Evolutionary conservation across 2,888 invertebrate species (phyloP).

Genomic region (Andricus quercusramuli): DNA sequence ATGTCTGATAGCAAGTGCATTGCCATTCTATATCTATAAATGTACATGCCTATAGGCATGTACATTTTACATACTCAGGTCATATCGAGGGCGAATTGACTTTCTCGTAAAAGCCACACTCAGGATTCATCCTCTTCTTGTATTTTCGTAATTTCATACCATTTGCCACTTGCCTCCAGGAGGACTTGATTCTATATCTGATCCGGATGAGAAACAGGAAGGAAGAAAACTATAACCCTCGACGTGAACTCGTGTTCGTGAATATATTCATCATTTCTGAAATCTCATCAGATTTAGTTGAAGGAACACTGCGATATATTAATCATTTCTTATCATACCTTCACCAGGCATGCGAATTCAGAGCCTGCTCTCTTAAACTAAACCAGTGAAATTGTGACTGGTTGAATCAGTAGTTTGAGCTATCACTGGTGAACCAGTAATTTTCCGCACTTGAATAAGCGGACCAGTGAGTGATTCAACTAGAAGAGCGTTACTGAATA

Average conservation of each 20-base stretch:
- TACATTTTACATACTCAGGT: background rate
- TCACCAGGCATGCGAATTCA: too few species aligned
- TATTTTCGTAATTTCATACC: slow-evolving; percentile 25
- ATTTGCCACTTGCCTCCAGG: slow-evolving; percentile 31
- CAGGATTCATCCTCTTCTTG: slow-evolving; percentile 18
- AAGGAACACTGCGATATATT: background rate
- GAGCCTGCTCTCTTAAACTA: too few species aligned
- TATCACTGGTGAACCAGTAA: too few species aligned
- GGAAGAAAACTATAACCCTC: slow-evolving; percentile 26
- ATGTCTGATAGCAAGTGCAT: slow-evolving; percentile 37
- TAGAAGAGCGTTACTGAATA: too few species aligned
- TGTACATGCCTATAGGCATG: too few species aligned
- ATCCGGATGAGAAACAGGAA: slow-evolving; percentile 23
- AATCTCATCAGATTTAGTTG: background rate
- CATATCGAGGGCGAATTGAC: slow-evolving; percentile 31
- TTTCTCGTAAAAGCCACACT: slow-evolving; percentile 17
- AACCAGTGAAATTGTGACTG: too few species aligned
- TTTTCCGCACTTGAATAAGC: too few species aligned
- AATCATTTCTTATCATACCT: background rate
- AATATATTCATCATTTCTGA: background rate
- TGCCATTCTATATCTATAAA: slow-evolving; percentile 36
- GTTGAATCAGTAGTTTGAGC: too few species aligned
- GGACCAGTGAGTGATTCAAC: too few species aligned
- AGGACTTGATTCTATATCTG: slow-evolving; percentile 12
- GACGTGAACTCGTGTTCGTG: background rate